A percentile compares a stretch with the other conserved stretches of the same genome.
Conservation (phyloP, 1,140 invertebrate species). For the Hesperophylax magnus region DNA sequence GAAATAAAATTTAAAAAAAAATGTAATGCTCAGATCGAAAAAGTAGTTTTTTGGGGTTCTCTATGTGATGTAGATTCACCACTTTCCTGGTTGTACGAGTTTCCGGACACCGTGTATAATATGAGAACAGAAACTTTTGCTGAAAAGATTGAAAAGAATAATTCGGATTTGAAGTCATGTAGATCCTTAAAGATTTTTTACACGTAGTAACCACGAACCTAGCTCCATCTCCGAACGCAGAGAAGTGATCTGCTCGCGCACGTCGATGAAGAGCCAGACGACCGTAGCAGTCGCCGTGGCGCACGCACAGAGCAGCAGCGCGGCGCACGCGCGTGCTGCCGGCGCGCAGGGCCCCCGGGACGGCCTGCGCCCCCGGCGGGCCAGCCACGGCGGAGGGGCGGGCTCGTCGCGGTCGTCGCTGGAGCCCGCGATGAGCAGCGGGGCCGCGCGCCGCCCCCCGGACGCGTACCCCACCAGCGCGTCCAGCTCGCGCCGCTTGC, state of each 20-base stretch:
- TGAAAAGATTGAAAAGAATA: too few species aligned
- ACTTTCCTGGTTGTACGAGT: too few species aligned
- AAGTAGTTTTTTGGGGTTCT: too few species aligned
- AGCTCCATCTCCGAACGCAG: slow-evolving; percentile 77
- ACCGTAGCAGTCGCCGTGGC: slow-evolving; percentile 77
- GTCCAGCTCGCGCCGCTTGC: slow-evolving; percentile 73
- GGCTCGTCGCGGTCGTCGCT: slow-evolving; percentile 71
- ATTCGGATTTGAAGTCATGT: too few species aligned
- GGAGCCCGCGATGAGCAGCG: slow-evolving; percentile 62
- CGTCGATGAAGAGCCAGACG: slow-evolving; percentile 79
- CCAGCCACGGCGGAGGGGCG: slow-evolving; percentile 55
- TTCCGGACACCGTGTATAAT: too few species aligned
- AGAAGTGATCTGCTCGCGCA: slow-evolving; percentile 76
- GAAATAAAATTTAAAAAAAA: too few species aligned
- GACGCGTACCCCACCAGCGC: slow-evolving; percentile 68
- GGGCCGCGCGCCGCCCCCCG: slow-evolving; percentile 50
- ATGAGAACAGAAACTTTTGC: too few species aligned
- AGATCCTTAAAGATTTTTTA: too few species aligned
- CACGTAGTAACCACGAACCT: slow-evolving; percentile 68
- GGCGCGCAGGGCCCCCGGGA: slow-evolving; percentile 62
- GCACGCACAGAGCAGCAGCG: slow-evolving; percentile 74
- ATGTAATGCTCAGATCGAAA: too few species aligned
- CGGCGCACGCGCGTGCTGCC: slow-evolving; percentile 73
- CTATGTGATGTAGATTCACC: too few species aligned
- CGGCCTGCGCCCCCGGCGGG: slow-evolving; percentile 59